Conservation (phyloP, 64 coral and sea anemone species). For the Anthopleura sola region DNA sequence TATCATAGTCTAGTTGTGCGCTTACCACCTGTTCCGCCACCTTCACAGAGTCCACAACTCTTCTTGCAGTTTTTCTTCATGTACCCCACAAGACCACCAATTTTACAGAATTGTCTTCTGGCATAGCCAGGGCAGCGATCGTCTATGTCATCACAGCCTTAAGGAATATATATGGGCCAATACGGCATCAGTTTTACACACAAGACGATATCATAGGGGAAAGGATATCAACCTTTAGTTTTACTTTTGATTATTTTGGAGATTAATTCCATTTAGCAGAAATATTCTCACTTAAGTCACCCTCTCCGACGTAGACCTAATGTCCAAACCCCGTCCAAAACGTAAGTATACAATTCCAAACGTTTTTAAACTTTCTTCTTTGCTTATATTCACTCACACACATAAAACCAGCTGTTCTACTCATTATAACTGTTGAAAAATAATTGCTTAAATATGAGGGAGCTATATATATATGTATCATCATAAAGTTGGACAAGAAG, state of each 20-base stretch:
- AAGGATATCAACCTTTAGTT: too few species aligned
- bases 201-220: not conserved
- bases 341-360: too few species aligned
- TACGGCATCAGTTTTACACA: not conserved
- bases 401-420: not conserved
- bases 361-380: too few species aligned
- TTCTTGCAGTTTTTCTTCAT: conserved; percentile 42
- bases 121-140: not conserved
- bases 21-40: not conserved
- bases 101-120: conserved; percentile 1
- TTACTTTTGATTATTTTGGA: too few species aligned
- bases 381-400: too few species aligned
- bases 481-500: not conserved
- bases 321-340: too few species aligned
- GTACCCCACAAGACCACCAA: not conserved
- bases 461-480: not conserved
- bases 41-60: conserved; percentile 21
- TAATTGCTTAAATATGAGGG: too few species aligned
- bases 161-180: not conserved
- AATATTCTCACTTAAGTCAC: too few species aligned
- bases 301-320: too few species aligned
- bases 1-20: too few species aligned
- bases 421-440: too few species aligned
- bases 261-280: too few species aligned
- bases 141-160: not conserved